phyloP scores from a whole-genome alignment of 1,140 invertebrate genomes.

The Drosophila cardini region DNA sequence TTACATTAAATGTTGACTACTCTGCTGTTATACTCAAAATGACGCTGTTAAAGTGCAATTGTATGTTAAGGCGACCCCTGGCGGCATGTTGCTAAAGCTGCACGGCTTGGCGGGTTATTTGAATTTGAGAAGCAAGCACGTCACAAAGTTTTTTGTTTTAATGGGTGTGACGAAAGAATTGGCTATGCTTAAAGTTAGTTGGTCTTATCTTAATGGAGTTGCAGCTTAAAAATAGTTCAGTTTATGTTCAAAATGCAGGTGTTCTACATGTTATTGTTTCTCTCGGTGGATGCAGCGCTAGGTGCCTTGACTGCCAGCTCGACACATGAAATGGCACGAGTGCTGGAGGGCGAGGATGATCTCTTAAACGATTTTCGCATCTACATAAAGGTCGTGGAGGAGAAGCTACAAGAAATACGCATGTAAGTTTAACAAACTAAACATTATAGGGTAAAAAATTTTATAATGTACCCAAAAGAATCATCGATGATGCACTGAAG shows the following conservation, averaged over 20 bases:
- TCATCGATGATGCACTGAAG: conserved; percentile 5
- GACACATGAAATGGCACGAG: conserved; percentile 6
- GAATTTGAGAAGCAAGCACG: not conserved
- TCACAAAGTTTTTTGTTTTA: no score
- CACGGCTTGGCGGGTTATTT: not conserved
- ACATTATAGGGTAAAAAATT: not conserved
- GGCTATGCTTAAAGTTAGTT: not conserved
- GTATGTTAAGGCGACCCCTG: conserved; percentile 1
- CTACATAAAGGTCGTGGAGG: conserved; percentile 14
- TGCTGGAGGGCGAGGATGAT: conserved; percentile 51
- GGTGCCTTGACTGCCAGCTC: conserved; percentile 36
- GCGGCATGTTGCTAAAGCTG: not conserved
- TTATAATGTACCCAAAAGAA: not conserved
- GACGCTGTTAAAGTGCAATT: not conserved
- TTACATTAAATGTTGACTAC: not conserved
- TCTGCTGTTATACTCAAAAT: conserved; percentile 9
- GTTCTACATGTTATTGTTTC: conserved; percentile 20
- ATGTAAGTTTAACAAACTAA: not conserved
- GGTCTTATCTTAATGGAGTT: not conserved
- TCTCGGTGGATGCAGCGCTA: not conserved
- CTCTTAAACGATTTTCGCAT: conserved; percentile 29
- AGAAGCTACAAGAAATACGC: conserved; percentile 4
- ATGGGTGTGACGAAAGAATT: not conserved
- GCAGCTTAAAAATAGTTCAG: not conserved
- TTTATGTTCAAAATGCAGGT: conserved; percentile 14